Conservation (phyloP, 2,888 invertebrate species). For the Zootermopsis nevadensis region DNA sequence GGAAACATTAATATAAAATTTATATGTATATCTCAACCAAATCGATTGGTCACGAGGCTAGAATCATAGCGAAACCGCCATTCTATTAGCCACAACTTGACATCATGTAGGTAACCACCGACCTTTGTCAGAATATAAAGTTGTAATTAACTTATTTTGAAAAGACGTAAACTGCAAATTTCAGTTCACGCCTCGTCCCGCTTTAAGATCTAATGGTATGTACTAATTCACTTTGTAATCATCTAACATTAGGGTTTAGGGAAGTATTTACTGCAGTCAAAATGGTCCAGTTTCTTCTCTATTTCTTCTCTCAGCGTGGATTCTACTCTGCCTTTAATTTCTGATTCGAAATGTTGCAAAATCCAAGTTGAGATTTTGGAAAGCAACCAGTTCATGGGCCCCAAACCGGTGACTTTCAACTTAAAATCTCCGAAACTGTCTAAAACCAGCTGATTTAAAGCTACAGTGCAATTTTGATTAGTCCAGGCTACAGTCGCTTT, state of each 20-base stretch:
- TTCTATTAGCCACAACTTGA: no score
- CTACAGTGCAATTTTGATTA: neutral
- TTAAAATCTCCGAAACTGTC: neutral
- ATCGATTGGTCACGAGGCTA: no score
- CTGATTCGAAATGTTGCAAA: neutral
- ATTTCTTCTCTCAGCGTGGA: neutral
- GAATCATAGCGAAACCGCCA: no score
- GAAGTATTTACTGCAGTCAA: conserved; percentile 8
- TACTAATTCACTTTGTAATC: neutral
- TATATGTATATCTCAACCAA: no score
- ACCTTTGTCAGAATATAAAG: no score
- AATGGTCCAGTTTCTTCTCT: neutral
- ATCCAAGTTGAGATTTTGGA: neutral
- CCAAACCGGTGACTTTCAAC: neutral
- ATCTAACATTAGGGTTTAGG: neutral
- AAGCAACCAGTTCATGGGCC: neutral
- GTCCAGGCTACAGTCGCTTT: conserved; percentile 3
- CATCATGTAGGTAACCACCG: no score
- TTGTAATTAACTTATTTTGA: no score
- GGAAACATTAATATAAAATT: no score
- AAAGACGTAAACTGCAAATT: no score
- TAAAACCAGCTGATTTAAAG: neutral
- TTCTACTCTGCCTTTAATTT: neutral
- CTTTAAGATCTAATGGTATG: no score
- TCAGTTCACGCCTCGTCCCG: no score